Conservation (phyloP, 2,888 invertebrate genomes). For the Oxystoma pomonae region DNA sequence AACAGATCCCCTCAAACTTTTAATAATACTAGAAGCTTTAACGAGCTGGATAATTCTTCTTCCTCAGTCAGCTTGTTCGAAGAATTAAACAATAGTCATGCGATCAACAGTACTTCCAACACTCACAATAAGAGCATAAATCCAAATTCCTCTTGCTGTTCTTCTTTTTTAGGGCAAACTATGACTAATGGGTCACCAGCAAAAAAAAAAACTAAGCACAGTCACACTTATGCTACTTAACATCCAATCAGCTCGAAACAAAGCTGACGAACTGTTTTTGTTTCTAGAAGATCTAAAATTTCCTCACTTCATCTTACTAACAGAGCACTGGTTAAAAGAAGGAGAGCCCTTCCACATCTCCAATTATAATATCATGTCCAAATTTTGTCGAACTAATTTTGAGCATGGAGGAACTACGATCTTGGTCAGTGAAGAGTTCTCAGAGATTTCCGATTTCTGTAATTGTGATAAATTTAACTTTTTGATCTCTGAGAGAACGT, state of each 20-base stretch:
- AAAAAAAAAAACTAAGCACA: not conserved
- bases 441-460: not conserved
- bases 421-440: not conserved
- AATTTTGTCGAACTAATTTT: constrained; percentile 5
- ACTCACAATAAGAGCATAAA: not conserved
- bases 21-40: not conserved
- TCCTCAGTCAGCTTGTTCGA: not conserved
- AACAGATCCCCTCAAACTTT: not conserved
- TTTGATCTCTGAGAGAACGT: not conserved
- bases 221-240: not conserved
- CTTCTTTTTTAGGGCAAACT: not conserved
- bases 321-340: constrained; percentile 9
- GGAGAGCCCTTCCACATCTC: constrained; percentile 6
- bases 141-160: not conserved
- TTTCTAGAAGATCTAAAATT: constrained; percentile 9
- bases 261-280: constrained; percentile 3
- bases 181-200: not conserved
- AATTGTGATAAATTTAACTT: not conserved
- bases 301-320: constrained; percentile 6
- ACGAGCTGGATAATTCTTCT: not conserved
- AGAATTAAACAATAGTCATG: not conserved
- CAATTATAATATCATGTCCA: constrained; percentile 7
- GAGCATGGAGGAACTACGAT: constrained; percentile 8
- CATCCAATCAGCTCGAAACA: constrained; percentile 7
- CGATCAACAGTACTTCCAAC: not conserved